These are phyloP conservation scores for Metridium senile DNA, from an alignment of 92 coral and sea anemone species.

Conservation along the genomic window DNA sequence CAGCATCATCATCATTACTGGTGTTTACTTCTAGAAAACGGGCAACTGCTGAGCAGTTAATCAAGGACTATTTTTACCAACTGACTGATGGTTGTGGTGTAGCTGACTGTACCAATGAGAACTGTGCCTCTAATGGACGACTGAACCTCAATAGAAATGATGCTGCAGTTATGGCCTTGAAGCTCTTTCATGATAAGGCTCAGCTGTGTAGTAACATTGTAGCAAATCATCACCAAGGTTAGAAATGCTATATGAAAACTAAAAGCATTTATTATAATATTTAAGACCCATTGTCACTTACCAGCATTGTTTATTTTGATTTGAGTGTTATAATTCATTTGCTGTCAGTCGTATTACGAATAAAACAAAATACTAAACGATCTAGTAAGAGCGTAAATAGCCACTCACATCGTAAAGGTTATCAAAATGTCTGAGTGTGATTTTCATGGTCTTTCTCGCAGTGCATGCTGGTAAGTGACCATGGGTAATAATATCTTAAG, in stretches of 20 bases:
- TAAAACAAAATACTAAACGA: too few species aligned
- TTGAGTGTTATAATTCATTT: too few species aligned
- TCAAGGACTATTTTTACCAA: conserved; percentile 85
- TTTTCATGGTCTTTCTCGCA: too few species aligned
- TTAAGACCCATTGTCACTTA: too few species aligned
- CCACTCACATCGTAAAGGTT: too few species aligned
- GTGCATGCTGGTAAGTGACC: too few species aligned
- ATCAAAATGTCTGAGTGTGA: too few species aligned
- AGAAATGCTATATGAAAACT: neutral
- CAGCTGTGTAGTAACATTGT: conserved; percentile 67
- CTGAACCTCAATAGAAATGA: conserved; percentile 65
- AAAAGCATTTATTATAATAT: too few species aligned
- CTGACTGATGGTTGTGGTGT: conserved; percentile 94
- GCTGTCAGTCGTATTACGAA: too few species aligned
- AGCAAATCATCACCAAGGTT: conserved; percentile 73
- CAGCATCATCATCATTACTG: too few species aligned
- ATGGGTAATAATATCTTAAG: too few species aligned
- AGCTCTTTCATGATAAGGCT: conserved; percentile 85
- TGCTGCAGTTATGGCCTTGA: conserved; percentile 87
- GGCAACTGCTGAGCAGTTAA: conserved; percentile 77
- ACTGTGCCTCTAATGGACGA: conserved; percentile 91
- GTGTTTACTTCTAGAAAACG: conserved; percentile 59
- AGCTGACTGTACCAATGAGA: conserved; percentile 71
- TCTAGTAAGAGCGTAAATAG: too few species aligned
- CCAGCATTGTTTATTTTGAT: neutral